These are phyloP conservation scores for Colistium nudipinnis DNA, from an alignment of 2,113 vertebrate genomes.

Conservation along the genomic window DNA sequence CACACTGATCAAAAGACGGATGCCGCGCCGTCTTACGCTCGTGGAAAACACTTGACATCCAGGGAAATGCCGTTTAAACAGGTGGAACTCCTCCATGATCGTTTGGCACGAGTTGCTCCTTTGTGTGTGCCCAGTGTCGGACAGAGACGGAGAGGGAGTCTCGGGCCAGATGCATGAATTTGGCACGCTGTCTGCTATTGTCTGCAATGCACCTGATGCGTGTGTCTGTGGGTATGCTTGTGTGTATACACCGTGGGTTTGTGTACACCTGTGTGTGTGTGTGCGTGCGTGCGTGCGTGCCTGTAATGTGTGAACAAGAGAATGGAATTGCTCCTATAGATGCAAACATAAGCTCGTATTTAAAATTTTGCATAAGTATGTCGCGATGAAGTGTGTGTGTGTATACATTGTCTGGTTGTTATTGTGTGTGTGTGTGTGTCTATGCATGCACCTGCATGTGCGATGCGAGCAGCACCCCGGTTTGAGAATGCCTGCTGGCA, in stretches of 20 bases:
- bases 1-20: too few species aligned
- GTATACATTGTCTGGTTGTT: slow-evolving; percentile 5
- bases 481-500: slow-evolving; percentile 59
- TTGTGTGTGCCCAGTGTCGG: slow-evolving; percentile 8
- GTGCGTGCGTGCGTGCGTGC: slow-evolving; percentile 1
- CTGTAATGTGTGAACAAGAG: slow-evolving; percentile 4
- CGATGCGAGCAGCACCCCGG: slow-evolving; percentile 26
- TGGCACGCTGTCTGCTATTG: slow-evolving; percentile 30
- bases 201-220: slow-evolving; percentile 26
- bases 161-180: slow-evolving; percentile 35
- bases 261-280: background rate
- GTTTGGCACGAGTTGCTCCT: slow-evolving; percentile 26
- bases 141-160: slow-evolving; percentile 10
- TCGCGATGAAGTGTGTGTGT: slow-evolving; percentile 21
- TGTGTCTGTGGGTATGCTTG: slow-evolving; percentile 1
- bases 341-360: background rate
- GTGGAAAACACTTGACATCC: background rate
- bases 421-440: background rate
- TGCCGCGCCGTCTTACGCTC: background rate
- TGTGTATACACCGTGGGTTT: background rate
- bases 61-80: slow-evolving; percentile 17
- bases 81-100: slow-evolving; percentile 24
- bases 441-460: slow-evolving; percentile 22
- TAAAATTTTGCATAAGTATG: slow-evolving; percentile 2
- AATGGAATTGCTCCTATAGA: background rate